Base-by-base conservation (phyloP, 2,888 invertebrate species). In the Gortyna flavago region DNA sequence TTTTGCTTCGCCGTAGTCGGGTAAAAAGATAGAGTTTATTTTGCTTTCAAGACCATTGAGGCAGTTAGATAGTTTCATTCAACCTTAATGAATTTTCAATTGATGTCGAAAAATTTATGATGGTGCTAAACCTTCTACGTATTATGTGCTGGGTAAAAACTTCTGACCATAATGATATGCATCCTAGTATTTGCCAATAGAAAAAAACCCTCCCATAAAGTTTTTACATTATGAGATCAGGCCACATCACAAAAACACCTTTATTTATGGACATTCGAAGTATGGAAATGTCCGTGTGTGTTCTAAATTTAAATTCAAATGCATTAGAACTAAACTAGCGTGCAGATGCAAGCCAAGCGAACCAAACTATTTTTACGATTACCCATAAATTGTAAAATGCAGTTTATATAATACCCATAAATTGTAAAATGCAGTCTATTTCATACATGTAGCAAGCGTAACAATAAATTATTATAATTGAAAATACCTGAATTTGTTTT, bases 341-440 rank as follows among this genome's bases (percentile, higher is more conserved):
- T n/a, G n/a, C 87, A 88, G 86, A 90, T 91, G 90, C 87, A 90
- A 85, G 84, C 87, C 87, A 85, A 77, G 72, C 73, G 69, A 75
- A 59, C 64, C 62, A 57, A 81, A 89, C 90, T 91, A 91, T 92
- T 91, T 91, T 91, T 90, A 88, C 75, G 78, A 80, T 84, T 72
- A 80, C 81, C 76, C 76, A 77, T 84, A 84, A 72, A 77, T 78
- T 77, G 21, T 86, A 70, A 76, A 69, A 69, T 69, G n/a, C 38
- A 72, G 25, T 81, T 44, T 85, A n/a, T n/a, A n/a, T n/a, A n/a
- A n/a, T 72, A 80, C 81, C 76, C 76, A 77, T 84, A 84, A 72
- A 77, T 78, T 77, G 21, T 86, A 70, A 76, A 69, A 69, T 69
- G n/a, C 38, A 72, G 25, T 81, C 38, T 85, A 76, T 85, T 83